Base-by-base conservation (phyloP, 2,113 vertebrate species). In the Antechinus stuartii region DNA sequence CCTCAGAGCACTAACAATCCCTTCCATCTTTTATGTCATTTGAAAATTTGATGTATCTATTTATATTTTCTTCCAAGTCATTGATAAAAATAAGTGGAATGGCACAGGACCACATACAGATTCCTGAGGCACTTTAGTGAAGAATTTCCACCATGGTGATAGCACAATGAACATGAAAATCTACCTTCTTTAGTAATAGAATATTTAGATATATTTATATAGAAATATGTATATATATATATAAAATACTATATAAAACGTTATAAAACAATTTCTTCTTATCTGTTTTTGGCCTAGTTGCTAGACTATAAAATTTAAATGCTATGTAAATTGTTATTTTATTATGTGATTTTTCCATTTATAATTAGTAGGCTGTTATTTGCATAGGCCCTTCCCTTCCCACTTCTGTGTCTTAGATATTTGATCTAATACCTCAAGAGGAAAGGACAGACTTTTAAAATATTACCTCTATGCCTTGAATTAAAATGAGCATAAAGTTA, bases 241-340 rank as follows among this genome's bases (percentile, higher is more conserved):
- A 42, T 0, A 11, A 1, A 52, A 52, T 52, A 11, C 50, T 19
- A n/a, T 61, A 3, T 61, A 93, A 84, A 23, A 35, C 11, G 5
- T 52, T 91, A 61, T 57, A n/a, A 92, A 52, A 89, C 30, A 96
- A 93, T 0, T 96, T 42, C 14, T 35, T 19, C 35, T 47, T 89
- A 55, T 90, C 90, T 90, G 50, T 91, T 97, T 30, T 94, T 95
- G 93, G 92, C 96, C 54, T 93, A 92, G 54, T 53, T 97, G 91
- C 91, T 90, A 94, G 92, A 84, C 12, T 92, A 89, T 93, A 26
- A 30, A 84, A 94, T 54, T 90, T 92, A 23, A 96, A 84, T 94
- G 9, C 52, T 91, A n/a, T 47, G 55, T 93, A 55, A 30, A 54
- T 55, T 53, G 19, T 19, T n/a, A n/a, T 35, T 50, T 91, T 89